These are phyloP conservation scores for Maconellicoccus hirsutus DNA, from an alignment of 1,140 invertebrate genomes.

Conservation along the genomic window DNA sequence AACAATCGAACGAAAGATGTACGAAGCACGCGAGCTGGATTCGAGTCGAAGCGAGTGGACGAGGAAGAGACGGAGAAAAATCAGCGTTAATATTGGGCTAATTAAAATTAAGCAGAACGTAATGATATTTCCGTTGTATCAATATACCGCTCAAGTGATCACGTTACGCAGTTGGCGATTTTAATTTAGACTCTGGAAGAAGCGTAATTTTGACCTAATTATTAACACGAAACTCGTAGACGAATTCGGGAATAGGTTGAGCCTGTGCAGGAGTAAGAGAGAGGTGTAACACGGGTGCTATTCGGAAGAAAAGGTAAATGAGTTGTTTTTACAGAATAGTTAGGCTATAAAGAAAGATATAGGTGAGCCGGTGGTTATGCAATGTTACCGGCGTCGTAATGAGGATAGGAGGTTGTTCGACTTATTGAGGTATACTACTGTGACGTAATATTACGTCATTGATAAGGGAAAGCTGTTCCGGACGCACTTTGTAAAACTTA, in stretches of 20 bases:
- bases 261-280: not conserved
- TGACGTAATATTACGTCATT: constrained; percentile 21
- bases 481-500: constrained; percentile 21
- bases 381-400: constrained; percentile 18
- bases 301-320: constrained; percentile 17
- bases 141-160: not conserved
- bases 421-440: constrained; percentile 22
- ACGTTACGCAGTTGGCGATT: constrained; percentile 2
- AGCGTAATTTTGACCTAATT: not conserved
- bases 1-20: no score
- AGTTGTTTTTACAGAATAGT: constrained; percentile 21
- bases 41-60: no score
- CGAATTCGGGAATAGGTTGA: not conserved
- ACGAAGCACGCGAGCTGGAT: no score
- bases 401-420: constrained; percentile 21
- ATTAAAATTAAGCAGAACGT: not conserved
- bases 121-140: not conserved
- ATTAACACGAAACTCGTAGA: not conserved
- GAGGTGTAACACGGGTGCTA: constrained; percentile 14
- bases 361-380: constrained; percentile 20
- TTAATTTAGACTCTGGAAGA: not conserved
- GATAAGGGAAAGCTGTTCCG: constrained; percentile 21
- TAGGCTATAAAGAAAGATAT: constrained; percentile 19
- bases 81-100: not conserved
- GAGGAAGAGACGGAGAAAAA: not conserved